Percentiles rank a stretch among this genome's conserved stretches.
These are phyloP conservation scores for Acromyrmex charruanus DNA, from an alignment of 1,140 invertebrate genomes.

Conservation along the genomic window DNA sequence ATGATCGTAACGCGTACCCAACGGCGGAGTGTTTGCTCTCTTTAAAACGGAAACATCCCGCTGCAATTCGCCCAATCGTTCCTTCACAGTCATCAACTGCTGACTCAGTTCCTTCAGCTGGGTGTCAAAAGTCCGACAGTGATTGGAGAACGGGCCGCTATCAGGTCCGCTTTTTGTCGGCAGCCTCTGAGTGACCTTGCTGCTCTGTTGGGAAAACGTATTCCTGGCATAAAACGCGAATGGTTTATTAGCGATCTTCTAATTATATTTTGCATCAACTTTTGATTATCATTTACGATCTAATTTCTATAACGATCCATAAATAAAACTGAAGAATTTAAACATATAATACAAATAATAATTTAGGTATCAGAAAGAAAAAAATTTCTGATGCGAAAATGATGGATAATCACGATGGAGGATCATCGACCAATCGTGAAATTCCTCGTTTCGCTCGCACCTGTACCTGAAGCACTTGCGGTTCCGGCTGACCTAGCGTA, in stretches of 20 bases:
- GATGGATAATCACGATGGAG: constrained; percentile 24
- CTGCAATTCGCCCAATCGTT: constrained; percentile 89
- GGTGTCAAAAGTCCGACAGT: constrained; percentile 89
- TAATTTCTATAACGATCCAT: constrained; percentile 32
- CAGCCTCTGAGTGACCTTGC: constrained; percentile 79
- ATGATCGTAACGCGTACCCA: constrained; percentile 88
- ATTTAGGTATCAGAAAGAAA: constrained; percentile 54
- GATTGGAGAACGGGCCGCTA: constrained; percentile 88
- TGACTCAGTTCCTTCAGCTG: constrained; percentile 89
- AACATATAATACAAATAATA: too few relatives aligned
- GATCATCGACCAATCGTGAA: constrained; percentile 16
- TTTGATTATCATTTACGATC: constrained; percentile 55
- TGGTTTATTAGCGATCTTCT: neutral
- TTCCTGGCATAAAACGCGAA: constrained; percentile 39
- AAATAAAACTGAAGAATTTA: constrained; percentile 8
- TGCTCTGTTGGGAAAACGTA: constrained; percentile 72
- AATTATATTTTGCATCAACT: neutral
- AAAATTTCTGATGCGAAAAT: constrained; percentile 70
- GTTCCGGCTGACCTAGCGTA: constrained; percentile 76
- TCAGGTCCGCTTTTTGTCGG: constrained; percentile 74
- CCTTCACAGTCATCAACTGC: constrained; percentile 89
- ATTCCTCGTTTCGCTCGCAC: neutral
- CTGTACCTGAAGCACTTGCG: constrained; percentile 80
- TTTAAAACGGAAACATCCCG: constrained; percentile 88
- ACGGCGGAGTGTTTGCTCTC: constrained; percentile 88